Evolutionary conservation across 2,888 invertebrate genomes (phyloP), one percentile per base, ranked within the genome.

Genomic region (Drosophila birchii): DNA sequence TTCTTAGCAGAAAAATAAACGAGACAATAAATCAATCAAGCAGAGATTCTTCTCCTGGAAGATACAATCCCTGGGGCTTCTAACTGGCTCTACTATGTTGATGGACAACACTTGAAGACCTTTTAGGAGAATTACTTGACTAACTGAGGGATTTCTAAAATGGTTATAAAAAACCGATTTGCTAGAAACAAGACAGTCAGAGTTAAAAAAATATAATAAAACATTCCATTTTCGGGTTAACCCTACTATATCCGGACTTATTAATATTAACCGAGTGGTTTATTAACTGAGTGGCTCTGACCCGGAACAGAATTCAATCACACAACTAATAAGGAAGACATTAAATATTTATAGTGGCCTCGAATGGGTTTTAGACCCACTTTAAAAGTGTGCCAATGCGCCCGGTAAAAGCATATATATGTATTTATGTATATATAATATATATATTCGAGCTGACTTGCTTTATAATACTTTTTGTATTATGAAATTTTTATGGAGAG

Each of bases 11-110:
- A 16, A 41, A 39, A 47, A 32, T 23, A 47, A 64, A 18, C 32
- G 39, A 49, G 38, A 43, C 49, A 49, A 64, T 66, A 64, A 64
- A 85, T 78, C 82, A 80, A 80, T 86, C 83, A 86, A 56, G 20
- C 3, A 3, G 16, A 56, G 38, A 23, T 26, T 26, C 20, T 26
- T 18, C 12, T 12, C 1, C 5, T 11, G 32, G 23, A 12, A 8
- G 38, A 23, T 34, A 49, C 16, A 32, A 18, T 39, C 62, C 16
- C 6, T n/a, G 6, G 44, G 12, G 61, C 3, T 8, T n/a, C n/a
- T n/a, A 8, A 36, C 23, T 16, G 47, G 11, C 29, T 47, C 12
- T 47, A 4, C 16, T 16, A 5, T 29, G 9, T 20, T 16, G n/a
- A 32, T 32, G 64, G 49, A 23, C 20, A 18, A 14, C 26, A 39